A percentile compares a stretch with the other conserved stretches of the same genome.
These are phyloP conservation scores for Pseudolycoriella hygida DNA, from an alignment of 2,888 invertebrate species.

Conservation along the genomic window DNA sequence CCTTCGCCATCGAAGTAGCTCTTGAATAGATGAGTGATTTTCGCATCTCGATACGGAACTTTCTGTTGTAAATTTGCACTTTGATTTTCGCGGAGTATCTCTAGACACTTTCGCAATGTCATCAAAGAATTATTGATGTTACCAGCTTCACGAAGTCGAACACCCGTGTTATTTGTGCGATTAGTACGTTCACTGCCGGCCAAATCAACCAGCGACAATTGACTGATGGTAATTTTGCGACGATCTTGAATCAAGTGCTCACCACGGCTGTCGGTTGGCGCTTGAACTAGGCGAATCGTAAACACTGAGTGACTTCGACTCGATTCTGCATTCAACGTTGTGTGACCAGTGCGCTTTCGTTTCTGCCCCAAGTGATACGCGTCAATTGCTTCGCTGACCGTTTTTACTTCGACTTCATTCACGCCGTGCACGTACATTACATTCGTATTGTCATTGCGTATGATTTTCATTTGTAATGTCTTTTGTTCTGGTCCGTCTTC, in stretches of 20 bases:
- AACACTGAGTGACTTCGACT: constrained; percentile 95
- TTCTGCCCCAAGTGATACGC: constrained; percentile 75
- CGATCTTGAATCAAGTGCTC: constrained; percentile 63
- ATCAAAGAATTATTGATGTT: constrained; percentile 95
- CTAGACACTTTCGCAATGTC: constrained; percentile 82
- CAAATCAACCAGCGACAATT: constrained; percentile 89
- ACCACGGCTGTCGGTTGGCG: constrained; percentile 47
- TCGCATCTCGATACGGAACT: constrained; percentile 89
- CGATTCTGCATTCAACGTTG: constrained; percentile 83
- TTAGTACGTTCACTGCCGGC: constrained; percentile 92
- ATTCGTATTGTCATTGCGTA: constrained; percentile 68
- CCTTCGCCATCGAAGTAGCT: constrained; percentile 97
- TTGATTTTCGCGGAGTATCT: constrained; percentile 81
- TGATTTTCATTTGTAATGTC: constrained; percentile 67
- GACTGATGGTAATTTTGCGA: constrained; percentile 63
- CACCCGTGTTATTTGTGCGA: constrained; percentile 71
- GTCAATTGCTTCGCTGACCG: constrained; percentile 86
- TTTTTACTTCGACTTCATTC: constrained; percentile 85
- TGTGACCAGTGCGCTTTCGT: constrained; percentile 82
- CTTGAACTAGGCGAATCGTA: constrained; percentile 79
- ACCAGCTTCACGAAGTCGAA: constrained; percentile 46
- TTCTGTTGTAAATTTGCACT: constrained; percentile 49
- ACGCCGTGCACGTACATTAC: constrained; percentile 92
- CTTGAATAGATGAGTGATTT: constrained; percentile 88
- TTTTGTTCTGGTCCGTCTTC: constrained; percentile 34